These are phyloP conservation scores for Sardina pilchardus DNA, from an alignment of 2,113 vertebrate genomes.

Conservation along the genomic window DNA sequence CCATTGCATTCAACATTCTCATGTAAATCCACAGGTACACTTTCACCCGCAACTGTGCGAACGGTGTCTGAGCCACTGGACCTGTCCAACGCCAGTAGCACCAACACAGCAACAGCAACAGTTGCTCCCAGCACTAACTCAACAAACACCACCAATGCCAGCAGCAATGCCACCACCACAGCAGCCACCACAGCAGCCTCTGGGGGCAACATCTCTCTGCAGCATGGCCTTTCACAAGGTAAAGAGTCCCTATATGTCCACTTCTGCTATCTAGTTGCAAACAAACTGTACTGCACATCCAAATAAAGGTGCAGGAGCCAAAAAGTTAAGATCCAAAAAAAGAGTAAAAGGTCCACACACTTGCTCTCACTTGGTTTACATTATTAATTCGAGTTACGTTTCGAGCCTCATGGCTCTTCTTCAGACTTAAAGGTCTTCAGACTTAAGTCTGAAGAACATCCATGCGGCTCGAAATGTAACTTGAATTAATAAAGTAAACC, in stretches of 20 bases:
- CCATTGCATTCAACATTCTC: neutral
- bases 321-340: too few relatives aligned
- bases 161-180: neutral
- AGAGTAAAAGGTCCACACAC: too few relatives aligned
- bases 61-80: rapidly evolving
- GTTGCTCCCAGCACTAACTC: neutral
- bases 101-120: neutral
- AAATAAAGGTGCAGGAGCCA: too few relatives aligned
- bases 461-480: too few relatives aligned
- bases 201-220: conserved; percentile 21
- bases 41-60: rapidly evolving
- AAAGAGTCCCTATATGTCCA: neutral
- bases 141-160: rapidly evolving
- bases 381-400: too few relatives aligned
- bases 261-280: too few relatives aligned
- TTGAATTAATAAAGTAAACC: too few relatives aligned
- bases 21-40: conserved; percentile 24
- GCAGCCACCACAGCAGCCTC: neutral
- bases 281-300: too few relatives aligned
- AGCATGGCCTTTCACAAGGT: conserved; percentile 52
- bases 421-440: too few relatives aligned
- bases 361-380: too few relatives aligned
- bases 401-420: too few relatives aligned
- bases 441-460: too few relatives aligned
- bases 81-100: conserved; percentile 29